Evolutionary conservation across 2,113 vertebrate species (phyloP).

Genomic region (Meles meles): DNA sequence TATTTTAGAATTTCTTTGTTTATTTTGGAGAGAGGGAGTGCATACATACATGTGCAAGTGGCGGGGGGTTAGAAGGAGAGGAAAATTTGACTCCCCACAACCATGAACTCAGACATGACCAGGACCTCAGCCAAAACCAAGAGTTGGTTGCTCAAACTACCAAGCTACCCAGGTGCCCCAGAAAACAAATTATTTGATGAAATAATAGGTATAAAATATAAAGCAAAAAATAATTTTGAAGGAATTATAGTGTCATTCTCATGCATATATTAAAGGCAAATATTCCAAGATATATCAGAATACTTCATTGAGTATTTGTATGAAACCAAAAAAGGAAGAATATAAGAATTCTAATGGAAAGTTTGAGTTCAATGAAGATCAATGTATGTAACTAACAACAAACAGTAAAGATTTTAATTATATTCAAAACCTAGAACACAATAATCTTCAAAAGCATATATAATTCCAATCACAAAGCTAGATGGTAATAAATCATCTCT

Average conservation of each 20-base stretch:
- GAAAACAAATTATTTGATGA: neutral
- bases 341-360: neutral
- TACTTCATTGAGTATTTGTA: neutral
- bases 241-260: neutral
- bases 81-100: neutral
- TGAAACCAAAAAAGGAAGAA: neutral
- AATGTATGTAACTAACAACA: neutral
- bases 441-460: neutral
- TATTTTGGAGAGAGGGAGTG: neutral
- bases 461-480: neutral
- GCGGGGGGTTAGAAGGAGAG: neutral
- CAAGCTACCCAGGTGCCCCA: neutral
- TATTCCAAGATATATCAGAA: neutral
- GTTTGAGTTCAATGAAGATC: neutral
- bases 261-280: neutral
- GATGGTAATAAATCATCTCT: neutral
- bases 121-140: neutral
- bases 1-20: neutral
- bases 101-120: neutral
- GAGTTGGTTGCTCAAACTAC: neutral
- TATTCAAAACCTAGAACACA: neutral
- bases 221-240: neutral
- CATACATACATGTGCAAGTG: neutral
- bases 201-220: neutral
- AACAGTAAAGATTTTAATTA: neutral